Base-by-base conservation (phyloP, 2,888 invertebrate genomes). In the Dysmachus trigonus region DNA sequence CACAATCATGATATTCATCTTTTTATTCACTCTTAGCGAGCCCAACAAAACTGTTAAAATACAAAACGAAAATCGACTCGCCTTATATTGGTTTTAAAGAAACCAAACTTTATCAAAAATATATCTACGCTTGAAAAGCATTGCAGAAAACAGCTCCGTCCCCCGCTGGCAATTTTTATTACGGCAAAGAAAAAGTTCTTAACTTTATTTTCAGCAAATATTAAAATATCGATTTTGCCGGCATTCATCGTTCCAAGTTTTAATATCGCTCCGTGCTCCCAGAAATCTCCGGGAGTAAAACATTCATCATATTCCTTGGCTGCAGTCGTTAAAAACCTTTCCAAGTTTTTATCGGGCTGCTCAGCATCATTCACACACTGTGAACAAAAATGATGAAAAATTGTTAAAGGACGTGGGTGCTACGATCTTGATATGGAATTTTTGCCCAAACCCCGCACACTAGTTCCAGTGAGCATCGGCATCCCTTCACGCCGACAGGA, bases 381-480 rank as follows among this genome's bases (percentile, higher is more conserved):
- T 53, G 81, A 81, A 22, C 81, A 81, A 81, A 53, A 81, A 81
- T 81, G 62, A 81, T 81, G 81, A 81, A 81, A 81, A 81, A 81
- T 81, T 51, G 53, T 81, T 81, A 31, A 53, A 33, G 53, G 62
- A 81, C 81, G 81, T 81, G 81, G 33, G 62, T 33, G 18, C 62
- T 81, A 81, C 15, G 27, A 41, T 77, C 77, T 77, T 47, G 47
- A 77, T 77, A 41, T 77, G 77, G 47, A 41, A 41, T 47, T 77
- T 77, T 27, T 77, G 77, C 77, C 27, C 27, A 18, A 22, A 27
- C 62, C 62, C 62, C 77, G 30, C 47, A 77, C 77, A 77, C 77
- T 77, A 77, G 47, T 77, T 77, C 47, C 47, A 77, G 27, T 10
- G 62, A 22, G 22, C 6, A 22, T 62, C n/a, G 47, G 62, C 18